These are phyloP conservation scores for Proctacanthus coquilletti DNA, from an alignment of 1,140 invertebrate species.

Conservation along the genomic window DNA sequence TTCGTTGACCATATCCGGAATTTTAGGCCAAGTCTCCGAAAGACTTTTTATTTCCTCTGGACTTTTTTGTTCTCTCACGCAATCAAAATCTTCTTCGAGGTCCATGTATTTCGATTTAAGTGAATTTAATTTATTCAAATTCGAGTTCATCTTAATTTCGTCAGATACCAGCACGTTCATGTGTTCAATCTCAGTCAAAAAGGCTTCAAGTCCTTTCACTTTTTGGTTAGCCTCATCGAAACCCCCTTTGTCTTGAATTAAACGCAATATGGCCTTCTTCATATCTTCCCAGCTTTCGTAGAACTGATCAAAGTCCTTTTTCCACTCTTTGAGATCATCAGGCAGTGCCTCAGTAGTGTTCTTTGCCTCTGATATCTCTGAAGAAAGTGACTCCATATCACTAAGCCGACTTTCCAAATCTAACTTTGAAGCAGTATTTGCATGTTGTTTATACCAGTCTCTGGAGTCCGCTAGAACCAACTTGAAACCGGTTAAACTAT, in stretches of 20 bases:
- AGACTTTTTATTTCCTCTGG: constrained; percentile 13
- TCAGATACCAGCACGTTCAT: constrained; percentile 37
- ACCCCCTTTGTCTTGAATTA: constrained; percentile 24
- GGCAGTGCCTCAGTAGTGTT: constrained; percentile 14
- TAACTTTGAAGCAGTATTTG: constrained; percentile 17
- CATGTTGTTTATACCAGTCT: constrained; percentile 29
- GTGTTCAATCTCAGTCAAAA: constrained; percentile 26
- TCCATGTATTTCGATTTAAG: constrained; percentile 28
- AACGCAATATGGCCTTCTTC: constrained; percentile 20
- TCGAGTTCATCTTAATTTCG: constrained; percentile 25
- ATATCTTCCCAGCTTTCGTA: constrained; percentile 28
- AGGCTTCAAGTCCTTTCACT: constrained; percentile 15
- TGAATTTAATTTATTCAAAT: constrained; percentile 27
- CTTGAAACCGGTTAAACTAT: constrained; percentile 27
- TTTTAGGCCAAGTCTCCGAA: constrained; percentile 15
- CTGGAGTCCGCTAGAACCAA: constrained; percentile 24
- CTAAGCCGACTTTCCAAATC: constrained; percentile 24
- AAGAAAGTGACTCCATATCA: constrained; percentile 23
- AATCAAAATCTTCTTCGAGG: constrained; percentile 28
- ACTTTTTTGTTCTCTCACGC: constrained; percentile 17
- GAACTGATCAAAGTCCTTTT: constrained; percentile 25
- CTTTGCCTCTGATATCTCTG: constrained; percentile 20
- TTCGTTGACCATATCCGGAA: constrained; percentile 21
- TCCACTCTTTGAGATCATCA: constrained; percentile 21
- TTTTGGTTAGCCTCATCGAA: constrained; percentile 12